These are phyloP conservation scores for Panzeria rudis DNA, from an alignment of 2,888 invertebrate species.

Conservation along the genomic window DNA sequence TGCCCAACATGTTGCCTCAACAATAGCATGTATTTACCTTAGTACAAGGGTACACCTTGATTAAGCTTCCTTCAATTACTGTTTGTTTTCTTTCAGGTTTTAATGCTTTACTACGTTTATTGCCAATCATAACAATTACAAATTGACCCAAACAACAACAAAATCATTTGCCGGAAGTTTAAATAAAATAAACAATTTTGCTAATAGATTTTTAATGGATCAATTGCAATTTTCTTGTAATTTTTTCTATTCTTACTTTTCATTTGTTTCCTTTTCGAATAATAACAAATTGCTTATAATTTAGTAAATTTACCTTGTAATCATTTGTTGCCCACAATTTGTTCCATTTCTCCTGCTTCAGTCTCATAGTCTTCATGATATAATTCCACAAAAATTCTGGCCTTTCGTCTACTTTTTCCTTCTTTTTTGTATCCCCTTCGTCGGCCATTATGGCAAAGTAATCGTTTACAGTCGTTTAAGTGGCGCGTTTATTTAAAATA, in stretches of 20 bases:
- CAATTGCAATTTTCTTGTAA: conserved; percentile 5
- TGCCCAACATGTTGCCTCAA: too few species aligned
- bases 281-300: background rate
- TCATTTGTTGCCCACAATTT: conserved; percentile 77
- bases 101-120: background rate
- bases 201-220: conserved; percentile 45
- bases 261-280: background rate
- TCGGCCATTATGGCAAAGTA: conserved; percentile 72
- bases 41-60: too few species aligned
- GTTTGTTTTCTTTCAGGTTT: background rate
- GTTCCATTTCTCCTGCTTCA: conserved; percentile 79
- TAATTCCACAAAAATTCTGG: conserved; percentile 78
- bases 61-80: too few species aligned
- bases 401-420: conserved; percentile 74
- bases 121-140: conserved; percentile 22
- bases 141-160: background rate
- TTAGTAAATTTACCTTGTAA: conserved; percentile 77
- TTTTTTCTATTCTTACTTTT: background rate
- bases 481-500: background rate
- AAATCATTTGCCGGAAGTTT: background rate
- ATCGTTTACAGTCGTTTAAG: conserved; percentile 47
- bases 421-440: conserved; percentile 73
- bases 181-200: conserved; percentile 17
- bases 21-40: too few species aligned
- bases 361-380: conserved; percentile 77